Base-by-base conservation (phyloP, 2,888 invertebrate genomes). In the Drosophila atripex region DNA sequence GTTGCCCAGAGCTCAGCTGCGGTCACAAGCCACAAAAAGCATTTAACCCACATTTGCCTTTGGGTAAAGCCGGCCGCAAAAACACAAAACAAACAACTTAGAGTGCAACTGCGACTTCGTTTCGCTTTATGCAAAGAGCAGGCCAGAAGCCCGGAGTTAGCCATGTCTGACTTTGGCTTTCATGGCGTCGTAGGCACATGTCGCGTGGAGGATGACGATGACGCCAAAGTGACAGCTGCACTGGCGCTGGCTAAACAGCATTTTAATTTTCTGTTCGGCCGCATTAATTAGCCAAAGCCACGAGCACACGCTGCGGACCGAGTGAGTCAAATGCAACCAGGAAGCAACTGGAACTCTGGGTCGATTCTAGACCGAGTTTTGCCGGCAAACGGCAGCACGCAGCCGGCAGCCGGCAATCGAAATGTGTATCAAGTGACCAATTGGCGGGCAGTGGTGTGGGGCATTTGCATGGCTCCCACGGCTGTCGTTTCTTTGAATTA, bases 21-120 rank as follows among this genome's bases (percentile, higher is more conserved):
- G 77, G 83, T 65, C 72, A 66, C 59, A 66, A 72, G 76, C 89
- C 86, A 51, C 89, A 87, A 76, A 86, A 87, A 82, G 73, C 86
- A 82, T 85, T 85, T 85, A 85, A 88, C 84, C 84, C 89, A 88
- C 88, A 88, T 84, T 83, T 73, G 74, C 53, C 57, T 68, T 41
- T 49, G 41, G 39, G 53, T 18, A 60, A 46, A 52, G 50, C 21
- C 21, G 12, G 21, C 43, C 21, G 12, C 21, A 21, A 21, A 43
- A 23, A 39, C 23, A 32, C 45, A 16, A 14, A 49, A 23, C 45
- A 32, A 51, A 57, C 51, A 41, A 41, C 39, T 41, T 16, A 16
- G 16, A 41, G 16, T 18, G 39, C 39, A 47, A 32, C 63, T 30
- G 55, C 54, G 73, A 83, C 76, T 72, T 86, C 41, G 65, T 45